phyloP scores from a whole-genome alignment of 2,797 vertebrate genomes.

The Enteromius radiatus region DNA sequence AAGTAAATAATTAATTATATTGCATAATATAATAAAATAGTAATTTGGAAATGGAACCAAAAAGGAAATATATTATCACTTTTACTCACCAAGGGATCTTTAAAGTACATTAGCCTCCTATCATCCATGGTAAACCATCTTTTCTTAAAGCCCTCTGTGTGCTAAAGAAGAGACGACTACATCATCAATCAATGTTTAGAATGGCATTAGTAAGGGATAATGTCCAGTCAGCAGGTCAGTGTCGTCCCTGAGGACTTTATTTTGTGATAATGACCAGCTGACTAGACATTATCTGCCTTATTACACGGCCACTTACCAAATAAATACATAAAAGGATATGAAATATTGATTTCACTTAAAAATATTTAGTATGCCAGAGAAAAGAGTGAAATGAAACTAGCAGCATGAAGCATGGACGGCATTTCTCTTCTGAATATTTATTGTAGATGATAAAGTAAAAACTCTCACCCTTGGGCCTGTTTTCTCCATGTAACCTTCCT shows the following conservation, averaged over 20 bases:
- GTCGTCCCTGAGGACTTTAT: neutral
- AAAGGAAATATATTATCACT: neutral
- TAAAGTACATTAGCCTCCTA: slow-evolving; percentile 97
- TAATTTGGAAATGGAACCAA: neutral
- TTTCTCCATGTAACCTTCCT: slow-evolving; percentile 98
- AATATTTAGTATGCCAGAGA: neutral
- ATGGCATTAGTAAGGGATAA: neutral
- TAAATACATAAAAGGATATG: neutral
- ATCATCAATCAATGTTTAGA: neutral
- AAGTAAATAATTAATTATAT: neutral
- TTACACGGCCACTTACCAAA: neutral
- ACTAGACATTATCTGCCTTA: neutral
- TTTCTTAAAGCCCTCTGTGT: slow-evolving; percentile 97
- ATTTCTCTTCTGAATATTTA: neutral
- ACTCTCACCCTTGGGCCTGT: slow-evolving; percentile 91
- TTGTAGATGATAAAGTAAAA: neutral
- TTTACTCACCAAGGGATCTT: slow-evolving; percentile 92
- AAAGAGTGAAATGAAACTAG: neutral
- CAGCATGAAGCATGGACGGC: neutral
- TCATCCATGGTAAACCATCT: slow-evolving; percentile 99
- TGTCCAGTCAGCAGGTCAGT: neutral
- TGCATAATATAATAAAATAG: neutral
- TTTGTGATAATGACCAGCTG: neutral
- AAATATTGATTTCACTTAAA: neutral
- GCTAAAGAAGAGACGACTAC: slow-evolving; percentile 72